Evolutionary conservation across 2,113 vertebrate species (phyloP).

Genomic region (Gasterosteus aculeatus): DNA sequence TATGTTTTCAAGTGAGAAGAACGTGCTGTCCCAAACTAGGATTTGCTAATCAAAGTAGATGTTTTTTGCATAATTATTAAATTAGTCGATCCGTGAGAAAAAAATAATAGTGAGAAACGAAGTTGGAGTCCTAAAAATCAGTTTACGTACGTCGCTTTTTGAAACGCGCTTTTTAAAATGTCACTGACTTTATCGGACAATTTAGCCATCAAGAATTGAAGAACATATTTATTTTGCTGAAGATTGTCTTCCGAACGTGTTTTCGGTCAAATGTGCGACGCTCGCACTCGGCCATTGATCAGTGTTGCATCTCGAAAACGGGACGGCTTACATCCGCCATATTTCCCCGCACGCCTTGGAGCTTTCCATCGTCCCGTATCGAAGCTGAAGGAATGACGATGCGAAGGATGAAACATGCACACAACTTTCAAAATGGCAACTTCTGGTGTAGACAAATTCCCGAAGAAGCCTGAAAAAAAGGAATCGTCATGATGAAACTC

Average conservation of each 20-base stretch:
- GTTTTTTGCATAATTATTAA: neutral
- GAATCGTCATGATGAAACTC: constrained; percentile 31
- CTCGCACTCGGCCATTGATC: neutral
- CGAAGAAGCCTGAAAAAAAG: constrained; percentile 26
- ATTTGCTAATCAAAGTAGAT: neutral
- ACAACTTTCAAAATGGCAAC: constrained; percentile 65
- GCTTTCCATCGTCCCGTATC: constrained; percentile 43
- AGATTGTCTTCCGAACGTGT: neutral
- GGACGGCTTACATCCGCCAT: constrained; percentile 57
- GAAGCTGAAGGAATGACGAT: constrained; percentile 49
- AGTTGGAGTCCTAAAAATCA: constrained; percentile 8
- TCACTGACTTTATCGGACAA: neutral
- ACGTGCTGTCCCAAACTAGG: neutral
- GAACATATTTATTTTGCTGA: constrained; percentile 5
- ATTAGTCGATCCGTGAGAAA: neutral
- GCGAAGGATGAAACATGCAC: constrained; percentile 30
- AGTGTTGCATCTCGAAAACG: constrained; percentile 22
- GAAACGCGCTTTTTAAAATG: neutral
- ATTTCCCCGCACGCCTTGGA: constrained; percentile 55
- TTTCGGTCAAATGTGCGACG: neutral
- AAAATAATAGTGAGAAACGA: neutral
- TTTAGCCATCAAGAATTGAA: neutral
- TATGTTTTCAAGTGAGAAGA: neutral
- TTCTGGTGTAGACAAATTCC: constrained; percentile 33
- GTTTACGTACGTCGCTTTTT: constrained; percentile 10